phyloP scores from a whole-genome alignment of 2,888 invertebrate species.

The Caradrina clavipalpis region DNA sequence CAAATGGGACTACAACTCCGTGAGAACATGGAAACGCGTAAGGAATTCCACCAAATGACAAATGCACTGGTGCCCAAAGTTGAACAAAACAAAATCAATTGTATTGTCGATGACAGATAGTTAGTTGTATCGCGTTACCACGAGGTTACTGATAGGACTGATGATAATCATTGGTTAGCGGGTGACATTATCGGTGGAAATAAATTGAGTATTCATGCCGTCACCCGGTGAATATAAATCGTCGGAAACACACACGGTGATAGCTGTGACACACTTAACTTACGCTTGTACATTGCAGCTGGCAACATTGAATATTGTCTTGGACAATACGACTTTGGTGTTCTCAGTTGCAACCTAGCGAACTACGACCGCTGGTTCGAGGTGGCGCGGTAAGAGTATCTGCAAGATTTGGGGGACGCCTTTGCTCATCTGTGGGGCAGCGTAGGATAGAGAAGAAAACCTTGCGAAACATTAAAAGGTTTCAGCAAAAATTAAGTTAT shows the following conservation, averaged over 20 bases:
- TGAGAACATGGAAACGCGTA: slow-evolving; percentile 46
- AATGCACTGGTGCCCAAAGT: slow-evolving; percentile 50
- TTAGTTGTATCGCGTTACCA: slow-evolving; percentile 58
- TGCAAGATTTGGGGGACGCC: no score
- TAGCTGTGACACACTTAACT: slow-evolving; percentile 52
- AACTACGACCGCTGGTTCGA: no score
- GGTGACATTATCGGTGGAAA: slow-evolving; percentile 82
- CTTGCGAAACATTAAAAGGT: neutral
- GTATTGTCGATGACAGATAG: slow-evolving; percentile 58
- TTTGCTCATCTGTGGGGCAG: no score
- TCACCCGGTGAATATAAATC: slow-evolving; percentile 77
- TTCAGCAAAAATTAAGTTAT: neutral
- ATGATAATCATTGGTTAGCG: slow-evolving; percentile 79
- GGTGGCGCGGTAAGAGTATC: no score
- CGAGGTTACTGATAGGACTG: slow-evolving; percentile 67
- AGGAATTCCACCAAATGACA: slow-evolving; percentile 57
- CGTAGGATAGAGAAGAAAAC: no score
- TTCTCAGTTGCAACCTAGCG: neutral
- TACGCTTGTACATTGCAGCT: slow-evolving; percentile 35
- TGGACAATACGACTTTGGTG: neutral
- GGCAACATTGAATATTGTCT: slow-evolving; percentile 2
- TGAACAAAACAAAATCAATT: slow-evolving; percentile 59
- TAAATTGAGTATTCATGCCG: slow-evolving; percentile 80
- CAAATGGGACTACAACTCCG: slow-evolving; percentile 36
- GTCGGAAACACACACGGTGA: slow-evolving; percentile 65